A percentile compares a stretch with the other conserved stretches of the same genome.
Evolutionary conservation across 2,888 invertebrate genomes (phyloP).

Genomic region (Heteromyza rotundicornis): DNA sequence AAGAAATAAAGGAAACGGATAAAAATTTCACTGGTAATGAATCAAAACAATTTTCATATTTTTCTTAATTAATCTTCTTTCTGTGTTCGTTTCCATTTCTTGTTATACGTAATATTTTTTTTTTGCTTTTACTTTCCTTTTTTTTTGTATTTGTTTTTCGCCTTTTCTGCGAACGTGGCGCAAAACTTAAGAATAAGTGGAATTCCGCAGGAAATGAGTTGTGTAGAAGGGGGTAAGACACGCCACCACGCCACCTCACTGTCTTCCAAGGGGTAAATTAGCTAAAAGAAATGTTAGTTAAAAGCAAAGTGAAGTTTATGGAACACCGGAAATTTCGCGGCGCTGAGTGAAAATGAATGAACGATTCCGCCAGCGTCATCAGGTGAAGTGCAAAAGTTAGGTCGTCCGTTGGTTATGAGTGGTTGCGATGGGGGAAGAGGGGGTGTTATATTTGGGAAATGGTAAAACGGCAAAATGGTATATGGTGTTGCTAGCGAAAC

Average conservation of each 20-base stretch:
- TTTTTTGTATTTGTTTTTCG: slow-evolving; percentile 10
- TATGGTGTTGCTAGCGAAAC: background rate
- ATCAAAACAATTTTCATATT: slow-evolving; percentile 59
- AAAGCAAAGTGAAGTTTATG: slow-evolving; percentile 25
- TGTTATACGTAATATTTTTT: too few species aligned
- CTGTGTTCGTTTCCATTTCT: slow-evolving; percentile 11
- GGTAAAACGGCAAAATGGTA: background rate
- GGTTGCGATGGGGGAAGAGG: background rate
- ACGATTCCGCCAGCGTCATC: slow-evolving; percentile 19
- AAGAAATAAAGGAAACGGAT: slow-evolving; percentile 19
- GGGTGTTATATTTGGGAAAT: background rate
- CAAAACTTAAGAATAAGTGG: slow-evolving; percentile 14
- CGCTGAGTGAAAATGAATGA: background rate
- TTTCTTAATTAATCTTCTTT: slow-evolving; percentile 60
- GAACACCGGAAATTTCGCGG: slow-evolving; percentile 15
- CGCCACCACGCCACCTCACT: too few species aligned
- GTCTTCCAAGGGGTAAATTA: too few species aligned
- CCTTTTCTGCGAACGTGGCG: slow-evolving; percentile 28
- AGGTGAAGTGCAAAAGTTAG: slow-evolving; percentile 34
- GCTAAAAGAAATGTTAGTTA: slow-evolving; percentile 40
- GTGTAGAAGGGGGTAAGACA: slow-evolving; percentile 10
- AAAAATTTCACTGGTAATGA: slow-evolving; percentile 49
- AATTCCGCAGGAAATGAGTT: slow-evolving; percentile 5
- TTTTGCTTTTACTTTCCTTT: background rate
- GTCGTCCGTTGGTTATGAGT: background rate